Evolutionary conservation across 1,140 invertebrate species (phyloP).

Genomic region (Sycophaga agraensis): DNA sequence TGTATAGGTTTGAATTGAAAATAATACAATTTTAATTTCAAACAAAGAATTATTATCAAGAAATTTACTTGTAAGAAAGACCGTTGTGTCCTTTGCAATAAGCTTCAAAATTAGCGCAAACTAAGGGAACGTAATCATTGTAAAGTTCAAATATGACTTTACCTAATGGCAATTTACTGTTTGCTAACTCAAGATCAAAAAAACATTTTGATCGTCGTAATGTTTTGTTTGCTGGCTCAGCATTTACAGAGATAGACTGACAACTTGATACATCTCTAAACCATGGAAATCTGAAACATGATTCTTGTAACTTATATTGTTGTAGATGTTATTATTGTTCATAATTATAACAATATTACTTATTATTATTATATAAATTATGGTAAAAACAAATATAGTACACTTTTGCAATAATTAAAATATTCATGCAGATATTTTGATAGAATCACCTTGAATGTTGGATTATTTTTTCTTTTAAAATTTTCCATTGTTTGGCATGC

Average conservation of each 20-base stretch:
- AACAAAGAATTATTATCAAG: too few species aligned
- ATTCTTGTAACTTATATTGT: too few species aligned
- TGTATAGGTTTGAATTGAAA: too few species aligned
- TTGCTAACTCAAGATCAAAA: constrained; percentile 45
- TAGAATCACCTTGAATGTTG: constrained; percentile 28
- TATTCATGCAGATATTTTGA: too few species aligned
- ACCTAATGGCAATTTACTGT: constrained; percentile 49
- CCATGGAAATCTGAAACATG: constrained; percentile 18
- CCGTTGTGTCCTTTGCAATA: constrained; percentile 59
- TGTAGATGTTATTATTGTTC: too few species aligned
- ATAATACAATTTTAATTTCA: too few species aligned
- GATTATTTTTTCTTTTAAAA: constrained; percentile 24
- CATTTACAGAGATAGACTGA: constrained; percentile 16
- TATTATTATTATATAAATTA: too few species aligned
- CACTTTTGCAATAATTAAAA: too few species aligned
- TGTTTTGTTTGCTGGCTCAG: background rate
- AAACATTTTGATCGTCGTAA: constrained; percentile 41
- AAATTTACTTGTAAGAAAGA: constrained; percentile 50
- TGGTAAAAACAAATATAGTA: too few species aligned
- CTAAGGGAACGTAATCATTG: constrained; percentile 63
- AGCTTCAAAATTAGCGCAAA: constrained; percentile 66
- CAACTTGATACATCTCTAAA: constrained; percentile 1
- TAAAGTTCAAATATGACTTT: constrained; percentile 64
- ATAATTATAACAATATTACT: too few species aligned
- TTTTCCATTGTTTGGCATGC: constrained; percentile 38